These are phyloP conservation scores for Sapajus apella DNA, from an alignment of 2,113 vertebrate species.

Conservation along the genomic window DNA sequence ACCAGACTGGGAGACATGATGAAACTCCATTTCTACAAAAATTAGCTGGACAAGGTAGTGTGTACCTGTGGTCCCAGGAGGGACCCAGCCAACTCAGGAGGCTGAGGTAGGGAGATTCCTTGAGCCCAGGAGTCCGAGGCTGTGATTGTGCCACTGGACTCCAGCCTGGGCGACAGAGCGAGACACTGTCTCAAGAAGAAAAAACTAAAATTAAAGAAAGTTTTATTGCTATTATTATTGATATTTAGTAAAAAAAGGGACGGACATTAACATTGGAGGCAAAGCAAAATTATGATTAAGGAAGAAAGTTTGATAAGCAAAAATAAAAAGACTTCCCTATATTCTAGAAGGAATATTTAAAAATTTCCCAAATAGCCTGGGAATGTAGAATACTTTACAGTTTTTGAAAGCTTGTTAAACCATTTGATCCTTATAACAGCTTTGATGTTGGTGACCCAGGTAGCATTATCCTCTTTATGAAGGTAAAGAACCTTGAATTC, in stretches of 20 bases:
- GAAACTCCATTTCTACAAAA: too few species aligned
- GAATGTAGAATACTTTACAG: background rate
- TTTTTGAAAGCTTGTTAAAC: background rate
- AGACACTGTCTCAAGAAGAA: too few species aligned
- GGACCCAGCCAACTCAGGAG: too few species aligned
- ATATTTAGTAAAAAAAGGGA: background rate
- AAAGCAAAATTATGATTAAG: slow-evolving; percentile 8
- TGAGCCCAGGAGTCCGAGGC: too few species aligned
- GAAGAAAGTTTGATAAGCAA: background rate
- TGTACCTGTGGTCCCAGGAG: too few species aligned
- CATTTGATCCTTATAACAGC: background rate
- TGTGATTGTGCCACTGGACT: too few species aligned
- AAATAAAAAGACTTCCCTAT: background rate
- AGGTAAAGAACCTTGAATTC: background rate
- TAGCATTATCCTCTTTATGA: background rate
- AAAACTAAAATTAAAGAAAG: background rate
- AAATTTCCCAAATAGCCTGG: background rate
- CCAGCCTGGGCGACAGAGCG: too few species aligned
- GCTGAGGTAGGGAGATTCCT: too few species aligned
- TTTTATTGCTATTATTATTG: background rate
- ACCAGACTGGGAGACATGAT: too few species aligned
- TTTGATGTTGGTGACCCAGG: background rate
- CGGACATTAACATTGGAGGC: background rate
- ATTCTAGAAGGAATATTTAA: background rate
- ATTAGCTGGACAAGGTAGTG: too few species aligned